Base-by-base conservation (phyloP, 2,113 vertebrate species). In the Crocuta crocuta region DNA sequence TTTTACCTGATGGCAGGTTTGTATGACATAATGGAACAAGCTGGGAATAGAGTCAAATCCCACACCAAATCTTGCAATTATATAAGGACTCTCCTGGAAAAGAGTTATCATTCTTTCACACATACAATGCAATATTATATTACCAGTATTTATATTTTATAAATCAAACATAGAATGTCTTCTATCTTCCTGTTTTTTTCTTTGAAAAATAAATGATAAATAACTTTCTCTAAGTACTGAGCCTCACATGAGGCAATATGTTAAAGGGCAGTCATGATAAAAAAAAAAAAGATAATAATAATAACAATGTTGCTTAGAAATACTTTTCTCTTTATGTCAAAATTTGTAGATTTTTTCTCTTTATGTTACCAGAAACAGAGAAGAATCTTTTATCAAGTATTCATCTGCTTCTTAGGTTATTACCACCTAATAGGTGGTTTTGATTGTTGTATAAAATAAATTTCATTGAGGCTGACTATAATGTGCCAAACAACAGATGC, bases 1-100 rank as follows among this genome's bases (percentile, higher is more conserved):
- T 81, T 83, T 98, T 98, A 76, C 31, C 86, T 95, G 74, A 73
- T 68, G 97, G 66, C 23, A 94, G 50, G 82, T 94, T 35, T 86
- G 43, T 92, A 65, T 87, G 87, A 94, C 48, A 65, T 16, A 80
- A 78, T 87, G 28, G 83, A 80, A 48, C 66, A 92, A 86, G 16
- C 9, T 61, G 65, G 91, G 86, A 83, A 97, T 85, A 95, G 84
- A 45, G 26, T 94, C 43, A 79, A 63, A 89, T 95, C 39, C 95
- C 76, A 63, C 28, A 97, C 78, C 31, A 95, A 53, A 89, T 92
- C 45, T 97, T 98, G 53, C 21, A 71, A 85, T 86, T 81, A 17
- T 93, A 55, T 88, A 93, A 73, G 94, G 70, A 83, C 78, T 96
- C 80, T 98, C 65, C 43, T 95, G 15, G 12, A 73, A 96, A 95